phyloP scores from a whole-genome alignment of 2,113 vertebrate genomes.

The Syngnathus typhle region DNA sequence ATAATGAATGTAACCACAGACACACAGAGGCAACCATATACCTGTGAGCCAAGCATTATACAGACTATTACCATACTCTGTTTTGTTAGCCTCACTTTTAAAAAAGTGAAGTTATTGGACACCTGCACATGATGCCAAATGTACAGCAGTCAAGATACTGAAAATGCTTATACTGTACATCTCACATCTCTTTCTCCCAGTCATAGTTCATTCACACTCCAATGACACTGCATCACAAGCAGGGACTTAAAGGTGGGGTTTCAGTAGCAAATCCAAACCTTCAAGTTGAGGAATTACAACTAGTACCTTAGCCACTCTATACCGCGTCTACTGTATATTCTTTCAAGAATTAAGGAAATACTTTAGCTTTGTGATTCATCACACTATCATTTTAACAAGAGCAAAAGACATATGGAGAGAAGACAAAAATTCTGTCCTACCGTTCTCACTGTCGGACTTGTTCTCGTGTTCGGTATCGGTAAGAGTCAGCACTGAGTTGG shows the following conservation, averaged over 20 bases:
- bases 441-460: conserved; percentile 97
- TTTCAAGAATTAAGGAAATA: neutral
- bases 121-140: neutral
- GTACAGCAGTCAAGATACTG: neutral
- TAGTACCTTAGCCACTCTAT: neutral
- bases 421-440: conserved; percentile 57
- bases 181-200: neutral
- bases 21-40: conserved; percentile 1
- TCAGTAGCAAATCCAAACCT: neutral
- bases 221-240: neutral
- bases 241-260: neutral
- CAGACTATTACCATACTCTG: neutral
- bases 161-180: neutral
- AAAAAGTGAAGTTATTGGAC: neutral
- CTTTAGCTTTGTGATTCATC: neutral
- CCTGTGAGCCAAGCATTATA: neutral
- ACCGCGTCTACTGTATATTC: neutral
- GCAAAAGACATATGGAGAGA: neutral
- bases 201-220: neutral
- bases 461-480: conserved; percentile 98
- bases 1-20: conserved; percentile 9
- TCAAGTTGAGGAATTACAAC: neutral
- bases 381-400: neutral
- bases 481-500: conserved; percentile 96
- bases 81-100: neutral